Base-by-base conservation (phyloP, 2,888 invertebrate species). In the Lasioglossum pauxillum region DNA sequence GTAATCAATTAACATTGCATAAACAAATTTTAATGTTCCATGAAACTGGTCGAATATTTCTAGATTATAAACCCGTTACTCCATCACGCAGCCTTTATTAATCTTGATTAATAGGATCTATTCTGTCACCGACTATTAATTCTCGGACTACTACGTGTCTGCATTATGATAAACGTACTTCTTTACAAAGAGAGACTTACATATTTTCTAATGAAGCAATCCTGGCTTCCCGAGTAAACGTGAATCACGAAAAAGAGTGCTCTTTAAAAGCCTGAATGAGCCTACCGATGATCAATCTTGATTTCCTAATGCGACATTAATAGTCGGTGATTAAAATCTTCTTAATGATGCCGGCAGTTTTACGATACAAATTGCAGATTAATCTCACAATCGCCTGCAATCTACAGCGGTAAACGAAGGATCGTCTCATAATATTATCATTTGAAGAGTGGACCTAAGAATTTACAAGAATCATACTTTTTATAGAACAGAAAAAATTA, bases 301-400 rank as follows among this genome's bases (percentile, higher is more conserved):
- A 72, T 80, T 83, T 72, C 86, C 75, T 91, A 90, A 91, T 86
- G 91, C 90, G 91, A 90, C 86, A 86, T 90, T 91, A 90, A 91
- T 89, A 84, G 85, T 57, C 73, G 75, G 76, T 41, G 89, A 91
- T 90, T 89, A 91, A 88, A 91, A 85, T 90, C 87, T 86, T 78
- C 80, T 67, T 78, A 87, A 90, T 60, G 87, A 86, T 78, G 86
- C 76, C 82, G 77, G 71, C 72, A 86, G 80, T 73, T 80, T 80
- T 79, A 75, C 78, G 86, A 77, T 86, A 85, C 49, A 49, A 69
- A 86, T 86, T 81, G 86, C 77, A 74, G 77, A 89, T 84, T 85
- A 83, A 82, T 83, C 73, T 71, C 78, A 60, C 74, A 87, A 87
- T 87, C 87, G 81, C 73, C 69, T 71, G 84, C 80, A 78, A 85